These are phyloP conservation scores for Nephila pilipes DNA, from an alignment of 1,140 invertebrate species.

Conservation along the genomic window DNA sequence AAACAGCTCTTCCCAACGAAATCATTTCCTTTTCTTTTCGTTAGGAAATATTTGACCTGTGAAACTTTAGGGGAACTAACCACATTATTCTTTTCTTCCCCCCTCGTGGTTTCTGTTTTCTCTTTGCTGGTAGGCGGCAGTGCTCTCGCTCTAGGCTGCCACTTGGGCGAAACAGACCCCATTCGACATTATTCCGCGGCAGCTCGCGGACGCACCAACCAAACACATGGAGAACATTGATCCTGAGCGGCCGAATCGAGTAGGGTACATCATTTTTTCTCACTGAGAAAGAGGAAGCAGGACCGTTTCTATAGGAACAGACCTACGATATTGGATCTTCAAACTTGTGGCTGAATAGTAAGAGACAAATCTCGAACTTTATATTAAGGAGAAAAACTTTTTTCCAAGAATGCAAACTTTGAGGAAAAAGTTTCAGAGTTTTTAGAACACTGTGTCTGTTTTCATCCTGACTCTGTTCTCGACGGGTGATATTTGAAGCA, in stretches of 20 bases:
- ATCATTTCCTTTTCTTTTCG: constrained; percentile 44
- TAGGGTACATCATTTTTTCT: background rate
- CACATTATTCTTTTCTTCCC: constrained; percentile 27
- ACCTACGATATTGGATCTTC: constrained; percentile 1
- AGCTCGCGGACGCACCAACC: constrained; percentile 23
- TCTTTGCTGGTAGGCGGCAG: constrained; percentile 47
- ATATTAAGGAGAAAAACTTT: background rate
- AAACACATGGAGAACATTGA: constrained; percentile 32
- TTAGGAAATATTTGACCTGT: constrained; percentile 46
- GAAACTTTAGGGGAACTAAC: constrained; percentile 52
- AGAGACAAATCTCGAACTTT: background rate
- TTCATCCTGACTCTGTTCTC: background rate
- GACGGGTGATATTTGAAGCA: background rate
- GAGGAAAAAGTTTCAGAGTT: background rate
- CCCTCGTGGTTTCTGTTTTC: background rate
- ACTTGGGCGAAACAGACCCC: constrained; percentile 21
- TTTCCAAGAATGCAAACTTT: background rate
- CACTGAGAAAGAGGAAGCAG: background rate
- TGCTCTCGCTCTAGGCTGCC: constrained; percentile 30
- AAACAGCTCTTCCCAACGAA: constrained; percentile 2
- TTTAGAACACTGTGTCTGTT: background rate
- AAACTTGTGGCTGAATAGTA: constrained; percentile 15
- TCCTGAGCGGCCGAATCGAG: background rate
- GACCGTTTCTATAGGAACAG: constrained; percentile 23
- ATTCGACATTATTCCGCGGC: constrained; percentile 18